These are phyloP conservation scores for Slavum lentiscoides DNA, from an alignment of 2,888 invertebrate genomes.

Conservation along the genomic window DNA sequence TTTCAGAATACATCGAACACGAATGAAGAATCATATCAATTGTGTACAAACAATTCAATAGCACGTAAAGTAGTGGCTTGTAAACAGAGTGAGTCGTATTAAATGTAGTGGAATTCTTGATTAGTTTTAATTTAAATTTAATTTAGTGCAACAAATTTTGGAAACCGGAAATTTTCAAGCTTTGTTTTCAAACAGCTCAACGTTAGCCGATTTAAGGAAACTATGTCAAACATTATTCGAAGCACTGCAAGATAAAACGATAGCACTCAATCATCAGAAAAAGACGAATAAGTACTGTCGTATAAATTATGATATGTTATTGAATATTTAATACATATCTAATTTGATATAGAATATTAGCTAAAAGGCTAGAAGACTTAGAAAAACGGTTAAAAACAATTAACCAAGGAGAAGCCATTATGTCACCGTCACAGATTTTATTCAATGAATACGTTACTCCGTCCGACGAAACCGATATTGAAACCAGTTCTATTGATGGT, in stretches of 20 bases:
- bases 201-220: conserved; percentile 75
- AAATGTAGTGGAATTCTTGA: conserved; percentile 1
- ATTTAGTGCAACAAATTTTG: conserved; percentile 74
- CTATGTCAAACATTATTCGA: conserved; percentile 79
- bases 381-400: conserved; percentile 29
- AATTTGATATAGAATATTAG: conserved; percentile 33
- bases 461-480: conserved; percentile 46
- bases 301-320: background rate
- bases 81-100: conserved; percentile 38
- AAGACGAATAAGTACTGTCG: conserved; percentile 76
- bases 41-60: conserved; percentile 20
- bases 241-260: conserved; percentile 81
- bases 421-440: conserved; percentile 34
- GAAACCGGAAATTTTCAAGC: conserved; percentile 67
- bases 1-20: conserved; percentile 27
- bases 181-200: conserved; percentile 67
- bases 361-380: conserved; percentile 46
- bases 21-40: conserved; percentile 33
- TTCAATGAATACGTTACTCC: conserved; percentile 9
- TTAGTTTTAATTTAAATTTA: conserved; percentile 37
- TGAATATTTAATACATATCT: background rate
- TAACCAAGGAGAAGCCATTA: conserved; percentile 36
- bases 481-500: conserved; percentile 35
- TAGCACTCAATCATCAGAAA: conserved; percentile 81
- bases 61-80: conserved; percentile 29